Base-by-base conservation (phyloP, 2,888 invertebrate genomes). In the Chymomyza amoena region DNA sequence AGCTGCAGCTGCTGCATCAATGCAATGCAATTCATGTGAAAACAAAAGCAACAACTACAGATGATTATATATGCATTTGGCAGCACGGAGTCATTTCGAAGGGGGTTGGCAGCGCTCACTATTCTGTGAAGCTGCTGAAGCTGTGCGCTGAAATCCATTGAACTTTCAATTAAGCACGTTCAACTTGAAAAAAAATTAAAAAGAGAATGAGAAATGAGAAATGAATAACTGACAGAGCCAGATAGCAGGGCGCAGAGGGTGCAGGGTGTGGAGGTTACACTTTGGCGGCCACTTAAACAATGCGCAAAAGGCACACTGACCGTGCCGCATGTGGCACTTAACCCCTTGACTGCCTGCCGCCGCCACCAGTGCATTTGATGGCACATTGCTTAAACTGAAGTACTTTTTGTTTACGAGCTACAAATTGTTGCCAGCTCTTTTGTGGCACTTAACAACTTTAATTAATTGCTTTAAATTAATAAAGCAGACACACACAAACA, bases 81-180 rank as follows among this genome's bases (percentile, higher is more conserved):
- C 32, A 32, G 32, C 32, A 32, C 7, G 7, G 9, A 69, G 57
- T 18, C 50, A 65, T 6, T 65, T 39, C 51, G 32, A 50, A 10
- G 32, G 18, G 20, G 54, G 39, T 13, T 45, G 10, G 39, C 39
- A 52, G 54, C 64, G 61, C 56, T 45, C 64, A 64, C 56, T 45
- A 13, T 73, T 75, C 70, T 67, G n/a, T 28, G 28, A 3, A 28
- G 28, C 32, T 25, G 25, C 51, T 36, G 66, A 75, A 71, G 75
- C 65, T 61, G 68, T 61, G 73, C 66, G 74, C 61, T 73, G 64
- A 70, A 78, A 76, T 76, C 74, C 80, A 80, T 72, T 80, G 73
- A 72, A 78, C 78, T 73, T 70, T 70, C 80, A 80, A 80, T 80
- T 75, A 73, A 73, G 74, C 80, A 80, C 80, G 80, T 80, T 76